Evolutionary conservation across 1,140 invertebrate genomes (phyloP).

Genomic region (Drosophila subobscura): DNA sequence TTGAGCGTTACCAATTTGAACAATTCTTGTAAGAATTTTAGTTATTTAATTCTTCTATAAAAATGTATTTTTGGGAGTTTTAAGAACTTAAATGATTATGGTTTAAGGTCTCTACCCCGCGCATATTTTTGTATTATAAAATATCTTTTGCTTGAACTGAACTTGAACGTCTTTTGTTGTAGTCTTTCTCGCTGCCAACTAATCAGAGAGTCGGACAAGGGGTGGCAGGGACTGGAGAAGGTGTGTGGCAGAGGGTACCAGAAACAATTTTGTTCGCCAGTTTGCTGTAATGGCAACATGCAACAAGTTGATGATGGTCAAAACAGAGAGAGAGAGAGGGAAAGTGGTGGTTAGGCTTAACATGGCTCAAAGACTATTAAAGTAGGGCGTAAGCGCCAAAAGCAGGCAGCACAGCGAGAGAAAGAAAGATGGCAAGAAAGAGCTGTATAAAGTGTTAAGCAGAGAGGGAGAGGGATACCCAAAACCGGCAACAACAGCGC

Average conservation of each 20-base stretch:
- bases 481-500: slow-evolving; percentile 29
- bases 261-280: not conserved
- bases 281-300: slow-evolving; percentile 30
- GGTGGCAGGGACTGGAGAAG: slow-evolving; percentile 9
- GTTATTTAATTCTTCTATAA: no score
- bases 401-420: slow-evolving; percentile 17
- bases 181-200: slow-evolving; percentile 22
- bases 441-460: not conserved
- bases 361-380: slow-evolving; percentile 30
- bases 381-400: slow-evolving; percentile 61
- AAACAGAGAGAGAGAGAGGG: slow-evolving; percentile 9
- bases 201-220: slow-evolving; percentile 23
- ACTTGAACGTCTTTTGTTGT: slow-evolving; percentile 25
- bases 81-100: no score
- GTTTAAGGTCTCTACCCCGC: no score
- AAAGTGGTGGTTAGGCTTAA: slow-evolving; percentile 2
- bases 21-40: no score
- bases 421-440: slow-evolving; percentile 26
- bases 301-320: slow-evolving; percentile 39
- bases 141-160: slow-evolving; percentile 16
- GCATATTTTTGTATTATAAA: no score
- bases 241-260: not conserved
- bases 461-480: not conserved
- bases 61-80: no score
- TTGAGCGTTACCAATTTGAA: no score